Evolutionary conservation across 2,888 invertebrate genomes (phyloP), one percentile per base, ranked within the genome.

Genomic region (Temnothorax rugatulus): DNA sequence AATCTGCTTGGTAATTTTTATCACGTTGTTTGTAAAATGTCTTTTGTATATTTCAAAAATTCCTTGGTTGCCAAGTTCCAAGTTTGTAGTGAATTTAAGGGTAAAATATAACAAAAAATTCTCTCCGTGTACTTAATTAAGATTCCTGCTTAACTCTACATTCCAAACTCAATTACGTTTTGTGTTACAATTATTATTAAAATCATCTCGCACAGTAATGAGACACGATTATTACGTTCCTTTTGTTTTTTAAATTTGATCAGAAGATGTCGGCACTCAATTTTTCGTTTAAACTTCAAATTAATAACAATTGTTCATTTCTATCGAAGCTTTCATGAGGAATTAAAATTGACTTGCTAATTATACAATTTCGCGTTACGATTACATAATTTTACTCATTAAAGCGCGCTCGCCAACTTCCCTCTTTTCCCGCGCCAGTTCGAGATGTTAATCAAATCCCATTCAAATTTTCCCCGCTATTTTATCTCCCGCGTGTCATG

Each of bases 391-490:
- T 50, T 50, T 47, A 15, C 47, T 47, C 4, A 11, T 44, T 44
- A 44, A 44, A 44, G 44, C 4, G 44, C 44, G 13, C 44, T 34
- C 34, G 34, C 11, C 3, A 44, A 44, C 44, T 44, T 13, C 3
- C 4, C 41, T 7, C 34, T 1, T 38, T 41, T 41, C 0, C 21
- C 18, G 38, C 29, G 38, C 11, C 9, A 7, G n/a, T 2, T 57
- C 50, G 50, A 4, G 47, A 41, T 21, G 44, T 64, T 15, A 68
- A 47, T 68, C 8, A 47, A 68, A 47, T 47, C 11, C 11, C 5
- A 68, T 29, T 68, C 18, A 25, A 29, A 68, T 47, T 47, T 68
- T 68, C 66, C 66, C 66, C 66, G 66, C 66, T 25, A 18, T 29
- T 68, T 68, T 29, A 68, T 0, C 29, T 68, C 47, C 29, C 5